These are phyloP conservation scores for Hofmannophila pseudospretella DNA, from an alignment of 2,888 invertebrate genomes.

Conservation along the genomic window DNA sequence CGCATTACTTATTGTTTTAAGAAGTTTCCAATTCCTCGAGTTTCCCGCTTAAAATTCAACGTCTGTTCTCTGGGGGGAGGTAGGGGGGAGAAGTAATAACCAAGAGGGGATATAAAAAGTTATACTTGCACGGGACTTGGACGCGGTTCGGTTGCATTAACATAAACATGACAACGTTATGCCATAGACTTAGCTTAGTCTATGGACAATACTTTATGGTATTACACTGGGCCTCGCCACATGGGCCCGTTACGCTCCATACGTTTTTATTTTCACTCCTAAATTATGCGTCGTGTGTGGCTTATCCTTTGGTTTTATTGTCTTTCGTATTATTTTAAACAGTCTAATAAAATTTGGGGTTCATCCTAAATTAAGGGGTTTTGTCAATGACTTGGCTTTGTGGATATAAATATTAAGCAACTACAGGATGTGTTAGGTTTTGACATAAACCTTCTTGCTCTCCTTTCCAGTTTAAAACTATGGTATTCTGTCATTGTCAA, in stretches of 20 bases:
- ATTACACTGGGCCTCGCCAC: slow-evolving; percentile 4
- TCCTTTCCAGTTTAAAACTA: no score
- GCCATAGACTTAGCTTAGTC: slow-evolving; percentile 6
- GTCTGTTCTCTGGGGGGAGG: slow-evolving; percentile 12
- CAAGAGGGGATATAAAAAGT: slow-evolving; percentile 24
- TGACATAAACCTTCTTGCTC: no score
- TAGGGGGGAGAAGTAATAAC: slow-evolving; percentile 10
- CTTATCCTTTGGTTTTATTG: no score
- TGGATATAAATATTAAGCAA: no score
- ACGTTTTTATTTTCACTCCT: slow-evolving; percentile 4
- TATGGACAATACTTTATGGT: slow-evolving; percentile 8
- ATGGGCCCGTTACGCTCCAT: slow-evolving; percentile 9
- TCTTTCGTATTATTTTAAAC: no score
- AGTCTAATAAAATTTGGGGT: no score
- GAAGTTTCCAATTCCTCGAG: slow-evolving; percentile 31
- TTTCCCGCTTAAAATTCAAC: slow-evolving; percentile 39
- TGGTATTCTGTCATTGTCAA: no score
- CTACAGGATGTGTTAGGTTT: no score
- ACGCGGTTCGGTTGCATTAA: slow-evolving; percentile 15
- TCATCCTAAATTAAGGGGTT: no score
- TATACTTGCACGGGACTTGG: slow-evolving; percentile 14
- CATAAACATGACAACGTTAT: slow-evolving; percentile 14
- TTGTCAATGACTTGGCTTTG: no score
- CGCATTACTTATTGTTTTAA: slow-evolving; percentile 32
- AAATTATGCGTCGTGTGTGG: neutral